Evolutionary conservation across 2,113 vertebrate species (phyloP), one percentile per base, ranked within the genome.

Genomic region (Gadus chalcogrammus): DNA sequence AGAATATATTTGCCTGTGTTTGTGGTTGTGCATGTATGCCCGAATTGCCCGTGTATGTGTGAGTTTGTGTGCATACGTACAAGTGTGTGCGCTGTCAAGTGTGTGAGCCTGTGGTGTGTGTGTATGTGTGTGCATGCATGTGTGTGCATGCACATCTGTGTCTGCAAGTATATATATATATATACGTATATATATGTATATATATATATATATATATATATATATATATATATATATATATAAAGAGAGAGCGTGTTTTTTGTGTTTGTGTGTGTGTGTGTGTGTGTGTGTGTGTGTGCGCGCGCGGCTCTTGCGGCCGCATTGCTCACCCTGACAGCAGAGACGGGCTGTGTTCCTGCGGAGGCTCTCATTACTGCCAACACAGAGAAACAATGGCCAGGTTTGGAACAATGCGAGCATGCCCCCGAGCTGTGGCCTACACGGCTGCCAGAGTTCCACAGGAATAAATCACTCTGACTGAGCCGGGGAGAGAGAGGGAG

Each of bases 271-370:
- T 67, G 58, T 70, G 28, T 42, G 56, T 53, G 24, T 61, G 42
- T 71, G 56, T 59, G 61, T 9, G 20, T 48, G 56, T 24, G 61
- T 48, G 31, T 59, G 27, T 8, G 63, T 17, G 11, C 58, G 28
- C 35, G 70, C 64, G 70, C 64, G 61, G 61, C 35, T 1, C 53
- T 66, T 31, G 18, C 22, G 56, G 65, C 71, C 60, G 72, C 76
- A 83, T 85, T 81, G 70, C 73, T 85, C 72, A 79, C 76, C 64
- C 71, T 85, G 84, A 81, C 84, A 83, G 82, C 65, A 58, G 64
- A 55, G 65, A 73, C 76, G 84, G 15, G 67, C 79, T 71, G 35
- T 31, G 74, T 73, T 79, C 72, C 72, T 78, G 72, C 56, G 70
- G 74, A 76, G 65, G 64, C 77, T 77, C 79, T 86, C 82, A 86